These are phyloP conservation scores for Hippolais icterina DNA, from an alignment of 2,113 vertebrate species.

Conservation along the genomic window DNA sequence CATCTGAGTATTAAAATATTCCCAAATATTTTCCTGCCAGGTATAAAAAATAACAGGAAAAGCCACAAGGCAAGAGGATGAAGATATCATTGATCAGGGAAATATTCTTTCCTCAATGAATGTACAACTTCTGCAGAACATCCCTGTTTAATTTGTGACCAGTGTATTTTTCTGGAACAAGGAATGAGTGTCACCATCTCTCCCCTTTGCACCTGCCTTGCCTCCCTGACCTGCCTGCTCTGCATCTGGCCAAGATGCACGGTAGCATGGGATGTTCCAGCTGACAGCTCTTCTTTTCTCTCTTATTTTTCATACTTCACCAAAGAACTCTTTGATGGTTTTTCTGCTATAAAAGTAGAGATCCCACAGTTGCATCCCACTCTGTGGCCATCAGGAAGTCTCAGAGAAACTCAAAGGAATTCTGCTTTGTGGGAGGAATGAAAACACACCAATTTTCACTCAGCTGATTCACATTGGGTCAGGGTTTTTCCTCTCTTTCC, in stretches of 20 bases:
- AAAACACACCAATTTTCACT: not conserved
- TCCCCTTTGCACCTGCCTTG: not conserved
- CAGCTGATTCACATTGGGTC: rapidly evolving
- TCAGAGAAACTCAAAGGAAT: not conserved
- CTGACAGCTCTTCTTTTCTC: not conserved
- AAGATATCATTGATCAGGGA: not conserved
- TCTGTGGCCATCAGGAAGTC: not conserved
- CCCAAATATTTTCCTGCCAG: not conserved
- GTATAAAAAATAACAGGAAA: not conserved
- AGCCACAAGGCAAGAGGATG: not conserved
- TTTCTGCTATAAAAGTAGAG: not conserved
- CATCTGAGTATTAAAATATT: not conserved
- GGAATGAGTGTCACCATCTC: rapidly evolving
- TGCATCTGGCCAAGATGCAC: not conserved
- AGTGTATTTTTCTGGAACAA: not conserved
- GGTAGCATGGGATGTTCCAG: not conserved
- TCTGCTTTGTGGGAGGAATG: not conserved
- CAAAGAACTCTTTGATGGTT: not conserved
- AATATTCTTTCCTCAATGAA: not conserved
- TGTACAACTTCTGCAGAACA: not conserved
- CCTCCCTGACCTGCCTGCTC: not conserved
- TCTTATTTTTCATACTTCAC: not conserved
- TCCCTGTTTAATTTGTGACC: not conserved
- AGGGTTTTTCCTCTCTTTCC: not conserved
- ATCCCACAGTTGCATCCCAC: not conserved